Evolutionary conservation across 1,140 invertebrate genomes (phyloP).

Genomic region (Gryon sp.): DNA sequence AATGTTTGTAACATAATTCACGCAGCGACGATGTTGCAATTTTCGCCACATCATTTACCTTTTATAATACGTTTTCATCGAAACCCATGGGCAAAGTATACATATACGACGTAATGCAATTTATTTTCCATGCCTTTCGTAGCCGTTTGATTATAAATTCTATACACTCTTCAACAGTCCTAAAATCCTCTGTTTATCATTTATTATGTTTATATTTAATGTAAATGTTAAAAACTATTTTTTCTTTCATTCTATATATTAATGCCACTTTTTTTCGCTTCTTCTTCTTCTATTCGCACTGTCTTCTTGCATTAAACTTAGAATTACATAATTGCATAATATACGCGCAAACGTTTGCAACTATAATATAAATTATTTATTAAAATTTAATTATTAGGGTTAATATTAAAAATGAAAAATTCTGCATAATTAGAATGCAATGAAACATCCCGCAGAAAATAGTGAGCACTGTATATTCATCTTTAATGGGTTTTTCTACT

Average conservation of each 20-base stretch:
- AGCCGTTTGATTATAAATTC: too few species aligned
- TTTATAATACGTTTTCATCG: constrained; percentile 18
- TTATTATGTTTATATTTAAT: constrained; percentile 3
- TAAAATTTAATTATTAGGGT: constrained; percentile 40
- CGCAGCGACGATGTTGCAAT: constrained; percentile 19
- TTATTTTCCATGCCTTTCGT: constrained; percentile 6
- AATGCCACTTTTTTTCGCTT: too few species aligned
- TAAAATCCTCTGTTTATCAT: too few species aligned
- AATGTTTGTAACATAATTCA: constrained; percentile 24
- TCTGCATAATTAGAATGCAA: constrained; percentile 43
- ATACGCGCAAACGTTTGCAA: background rate
- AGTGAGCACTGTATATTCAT: constrained; percentile 27
- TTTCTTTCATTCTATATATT: too few species aligned
- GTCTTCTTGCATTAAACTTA: background rate
- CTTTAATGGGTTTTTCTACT: constrained; percentile 34
- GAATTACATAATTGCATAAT: constrained; percentile 15
- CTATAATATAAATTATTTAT: constrained; percentile 35
- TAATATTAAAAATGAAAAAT: constrained; percentile 15
- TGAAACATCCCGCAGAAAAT: constrained; percentile 31
- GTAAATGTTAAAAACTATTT: background rate
- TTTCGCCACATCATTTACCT: constrained; percentile 14
- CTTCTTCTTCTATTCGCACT: too few species aligned
- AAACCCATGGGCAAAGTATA: constrained; percentile 16
- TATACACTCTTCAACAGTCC: too few species aligned
- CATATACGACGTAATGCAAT: constrained; percentile 28